phyloP scores from a whole-genome alignment of 2,888 invertebrate genomes.

The Aporophyla nigra region DNA sequence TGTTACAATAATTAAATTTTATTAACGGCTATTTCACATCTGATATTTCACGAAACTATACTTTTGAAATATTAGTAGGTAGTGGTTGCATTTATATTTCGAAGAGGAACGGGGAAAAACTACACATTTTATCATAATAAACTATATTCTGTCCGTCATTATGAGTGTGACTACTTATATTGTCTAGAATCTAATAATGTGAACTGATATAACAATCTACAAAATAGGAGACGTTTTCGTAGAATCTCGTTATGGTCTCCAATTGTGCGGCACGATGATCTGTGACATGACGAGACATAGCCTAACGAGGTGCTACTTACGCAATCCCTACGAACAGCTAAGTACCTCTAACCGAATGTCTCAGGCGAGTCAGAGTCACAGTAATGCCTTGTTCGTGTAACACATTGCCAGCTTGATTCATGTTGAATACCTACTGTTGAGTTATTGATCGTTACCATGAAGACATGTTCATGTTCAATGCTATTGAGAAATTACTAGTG shows the following conservation, averaged over 20 bases:
- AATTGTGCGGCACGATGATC: conserved; percentile 43
- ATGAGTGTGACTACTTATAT: neutral
- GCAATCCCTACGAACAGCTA: conserved; percentile 51
- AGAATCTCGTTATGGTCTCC: conserved; percentile 32
- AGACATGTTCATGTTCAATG: conserved; percentile 1
- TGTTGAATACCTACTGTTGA: conserved; percentile 32
- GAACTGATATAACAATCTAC: neutral
- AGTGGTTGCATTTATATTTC: neutral
- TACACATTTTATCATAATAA: neutral
- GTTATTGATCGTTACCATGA: conserved; percentile 39
- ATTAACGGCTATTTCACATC: conserved; percentile 5
- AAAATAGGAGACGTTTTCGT: conserved; percentile 16
- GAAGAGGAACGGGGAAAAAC: neutral
- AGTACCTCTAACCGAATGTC: conserved; percentile 43
- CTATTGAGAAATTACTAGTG: conserved; percentile 31
- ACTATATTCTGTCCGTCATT: neutral
- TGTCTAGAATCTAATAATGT: neutral
- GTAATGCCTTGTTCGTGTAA: conserved; percentile 36
- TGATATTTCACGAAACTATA: neutral
- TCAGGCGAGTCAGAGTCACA: conserved; percentile 34
- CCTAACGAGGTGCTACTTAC: conserved; percentile 58
- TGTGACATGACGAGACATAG: conserved; percentile 51
- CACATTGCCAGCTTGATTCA: conserved; percentile 34
- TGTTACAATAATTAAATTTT: conserved; percentile 29
- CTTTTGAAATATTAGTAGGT: neutral